Evolutionary conservation across 2,113 vertebrate genomes (phyloP), one percentile per base, ranked within the genome.

Genomic region (Sprattus sprattus): DNA sequence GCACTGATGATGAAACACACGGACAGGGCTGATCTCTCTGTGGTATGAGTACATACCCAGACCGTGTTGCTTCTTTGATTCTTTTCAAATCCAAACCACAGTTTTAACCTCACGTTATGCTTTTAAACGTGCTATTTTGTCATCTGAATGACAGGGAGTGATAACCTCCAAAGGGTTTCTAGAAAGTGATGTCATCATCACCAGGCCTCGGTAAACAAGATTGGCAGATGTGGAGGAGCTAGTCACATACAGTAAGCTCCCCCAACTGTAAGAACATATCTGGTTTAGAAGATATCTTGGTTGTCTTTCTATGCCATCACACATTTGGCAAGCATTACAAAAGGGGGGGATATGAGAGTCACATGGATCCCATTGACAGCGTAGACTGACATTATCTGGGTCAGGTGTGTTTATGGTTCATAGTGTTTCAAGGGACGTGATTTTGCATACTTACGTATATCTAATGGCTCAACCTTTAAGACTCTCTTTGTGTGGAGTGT

Each of bases 331-430:
- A 85, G 86, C 81, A 88, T 88, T 88, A 15, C 44, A 84, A 32
- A 82, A 22, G 28, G 64, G 0, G 13, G 1, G 54, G 25, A 78
- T 8, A 39, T 44, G 11, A 39, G 44, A 78, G 2, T 2, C 28
- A 32, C 16, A 32, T 78, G 71, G 64, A 39, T 78, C 25, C 13
- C 13, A 32, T 0, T 78, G 71, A 78, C 71, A 78, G 71, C 16
- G 11, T 44, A 64, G 83, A 89, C 88, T 92, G 90, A 90, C 87
- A 91, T 91, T 89, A 88, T 91, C 82, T 92, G 87, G 91, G 93
- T 93, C 92, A 90, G 85, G 89, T 91, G 90, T 92, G 92, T 94
- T 93, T 90, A 84, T 90, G 88, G 81, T 84, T 83, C 90, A 92
- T 84, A 81, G 91, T 78, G 88, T 90, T 91, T 90, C 84, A 90